Evolutionary conservation across 1,140 invertebrate genomes (phyloP).

Genomic region (Penaeus vannamei): DNA sequence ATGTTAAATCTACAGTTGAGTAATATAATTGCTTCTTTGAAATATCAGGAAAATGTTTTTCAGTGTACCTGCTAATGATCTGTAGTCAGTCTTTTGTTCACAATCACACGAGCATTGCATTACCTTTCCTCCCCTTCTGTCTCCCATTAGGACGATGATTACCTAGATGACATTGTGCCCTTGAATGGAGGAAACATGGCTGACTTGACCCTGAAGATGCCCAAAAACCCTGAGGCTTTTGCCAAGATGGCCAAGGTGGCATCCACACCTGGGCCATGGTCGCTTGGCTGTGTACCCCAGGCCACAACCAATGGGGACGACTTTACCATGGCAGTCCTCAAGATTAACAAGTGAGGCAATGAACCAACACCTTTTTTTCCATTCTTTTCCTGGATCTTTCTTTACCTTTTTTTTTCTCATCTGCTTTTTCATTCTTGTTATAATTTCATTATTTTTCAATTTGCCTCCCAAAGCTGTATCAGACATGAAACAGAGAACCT

Average conservation of each 20-base stretch:
- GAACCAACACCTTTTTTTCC: neutral
- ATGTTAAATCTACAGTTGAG: no score
- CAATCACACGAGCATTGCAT: no score
- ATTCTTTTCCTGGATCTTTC: neutral
- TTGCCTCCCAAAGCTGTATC: no score
- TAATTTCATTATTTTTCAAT: neutral
- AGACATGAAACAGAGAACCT: neutral
- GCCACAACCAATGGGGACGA: slow-evolving; percentile 41
- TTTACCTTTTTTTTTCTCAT: neutral
- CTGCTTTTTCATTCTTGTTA: neutral
- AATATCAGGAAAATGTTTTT: no score
- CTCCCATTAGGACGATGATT: slow-evolving; percentile 30
- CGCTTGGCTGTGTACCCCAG: slow-evolving; percentile 29
- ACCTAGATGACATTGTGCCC: slow-evolving; percentile 39
- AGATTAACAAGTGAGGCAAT: slow-evolving; percentile 18
- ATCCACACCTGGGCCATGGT: slow-evolving; percentile 60
- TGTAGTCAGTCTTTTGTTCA: no score
- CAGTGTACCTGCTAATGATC: no score
- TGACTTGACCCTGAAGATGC: slow-evolving; percentile 69
- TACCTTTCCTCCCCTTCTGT: no score
- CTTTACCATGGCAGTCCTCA: slow-evolving; percentile 49
- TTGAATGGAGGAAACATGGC: slow-evolving; percentile 64
- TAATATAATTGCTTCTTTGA: no score
- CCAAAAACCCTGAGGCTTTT: slow-evolving; percentile 67
- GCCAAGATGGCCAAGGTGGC: slow-evolving; percentile 57